phyloP scores from a whole-genome alignment of 1,140 invertebrate genomes.

The Cyclina sinensis region DNA sequence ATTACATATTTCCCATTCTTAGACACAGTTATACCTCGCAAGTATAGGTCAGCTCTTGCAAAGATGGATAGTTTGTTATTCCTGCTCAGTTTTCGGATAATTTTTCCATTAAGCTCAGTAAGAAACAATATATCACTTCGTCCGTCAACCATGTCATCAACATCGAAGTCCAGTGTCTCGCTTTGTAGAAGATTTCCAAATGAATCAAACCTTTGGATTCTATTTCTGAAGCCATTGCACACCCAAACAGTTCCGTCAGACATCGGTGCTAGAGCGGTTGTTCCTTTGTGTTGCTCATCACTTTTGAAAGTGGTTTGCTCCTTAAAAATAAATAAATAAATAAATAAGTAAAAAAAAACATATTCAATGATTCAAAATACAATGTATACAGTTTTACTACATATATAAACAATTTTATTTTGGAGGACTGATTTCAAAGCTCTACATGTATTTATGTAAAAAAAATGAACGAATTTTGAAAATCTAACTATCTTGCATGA shows the following conservation, averaged over 20 bases:
- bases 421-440: too few relatives aligned
- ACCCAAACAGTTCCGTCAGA: conserved; percentile 61
- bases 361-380: too few relatives aligned
- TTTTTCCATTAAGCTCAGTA: conserved; percentile 56
- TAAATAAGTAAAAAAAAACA: too few relatives aligned
- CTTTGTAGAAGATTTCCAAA: conserved; percentile 38
- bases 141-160: conserved; percentile 61
- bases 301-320: conserved; percentile 50
- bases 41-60: conserved; percentile 59
- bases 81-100: conserved; percentile 47
- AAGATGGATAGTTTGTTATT: conserved; percentile 51
- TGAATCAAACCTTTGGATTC: conserved; percentile 22
- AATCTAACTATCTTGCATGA: too few relatives aligned
- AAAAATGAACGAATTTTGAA: too few relatives aligned
- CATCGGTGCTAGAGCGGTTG: conserved; percentile 51
- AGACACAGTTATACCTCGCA: conserved; percentile 45
- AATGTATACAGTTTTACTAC: too few relatives aligned
- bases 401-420: too few relatives aligned
- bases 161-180: conserved; percentile 59
- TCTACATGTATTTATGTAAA: too few relatives aligned
- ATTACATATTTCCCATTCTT: conserved; percentile 24
- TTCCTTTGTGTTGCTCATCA: conserved; percentile 51
- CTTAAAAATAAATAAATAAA: too few relatives aligned
- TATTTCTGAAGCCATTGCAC: conserved; percentile 53
- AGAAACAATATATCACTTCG: conserved; percentile 29